Percentiles rank a stretch among this genome's conserved stretches.
These are phyloP conservation scores for Morbakka virulenta DNA, from an alignment of 30 jellyfish, hydroid and myxozoan species.

Conservation along the genomic window DNA sequence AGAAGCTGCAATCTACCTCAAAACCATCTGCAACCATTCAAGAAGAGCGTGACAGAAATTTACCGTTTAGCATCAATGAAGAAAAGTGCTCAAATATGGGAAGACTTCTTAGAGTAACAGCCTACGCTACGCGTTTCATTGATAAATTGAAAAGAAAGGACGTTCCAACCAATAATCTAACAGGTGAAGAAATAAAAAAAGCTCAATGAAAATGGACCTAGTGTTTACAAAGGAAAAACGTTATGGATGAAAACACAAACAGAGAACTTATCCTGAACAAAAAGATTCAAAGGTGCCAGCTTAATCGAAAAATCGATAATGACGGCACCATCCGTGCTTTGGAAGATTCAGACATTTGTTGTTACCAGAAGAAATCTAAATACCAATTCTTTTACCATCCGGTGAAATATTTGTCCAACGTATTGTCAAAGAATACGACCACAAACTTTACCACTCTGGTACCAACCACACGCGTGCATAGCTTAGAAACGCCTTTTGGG, in stretches of 20 bases:
- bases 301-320: not conserved
- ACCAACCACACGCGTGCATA: too few relatives aligned
- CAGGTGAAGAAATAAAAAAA: too few relatives aligned
- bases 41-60: not conserved
- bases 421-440: conserved; percentile 1
- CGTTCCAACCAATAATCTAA: too few relatives aligned
- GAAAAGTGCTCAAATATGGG: not conserved
- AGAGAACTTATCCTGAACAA: not conserved
- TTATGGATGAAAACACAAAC: not conserved
- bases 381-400: conserved; percentile 20
- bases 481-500: too few relatives aligned
- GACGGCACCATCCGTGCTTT: conserved; percentile 18
- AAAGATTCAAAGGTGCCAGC: not conserved
- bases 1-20: conserved; percentile 14
- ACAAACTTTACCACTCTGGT: not conserved
- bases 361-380: not conserved
- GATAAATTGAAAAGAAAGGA: not conserved
- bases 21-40: not conserved
- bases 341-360: conserved; percentile 4
- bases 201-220: not conserved
- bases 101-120: conserved; percentile 23
- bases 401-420: not conserved
- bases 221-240: not conserved
- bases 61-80: conserved; percentile 28
- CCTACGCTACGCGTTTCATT: conserved; percentile 15